phyloP scores from a whole-genome alignment of 2,888 invertebrate species.

The Drosophila greeni region DNA sequence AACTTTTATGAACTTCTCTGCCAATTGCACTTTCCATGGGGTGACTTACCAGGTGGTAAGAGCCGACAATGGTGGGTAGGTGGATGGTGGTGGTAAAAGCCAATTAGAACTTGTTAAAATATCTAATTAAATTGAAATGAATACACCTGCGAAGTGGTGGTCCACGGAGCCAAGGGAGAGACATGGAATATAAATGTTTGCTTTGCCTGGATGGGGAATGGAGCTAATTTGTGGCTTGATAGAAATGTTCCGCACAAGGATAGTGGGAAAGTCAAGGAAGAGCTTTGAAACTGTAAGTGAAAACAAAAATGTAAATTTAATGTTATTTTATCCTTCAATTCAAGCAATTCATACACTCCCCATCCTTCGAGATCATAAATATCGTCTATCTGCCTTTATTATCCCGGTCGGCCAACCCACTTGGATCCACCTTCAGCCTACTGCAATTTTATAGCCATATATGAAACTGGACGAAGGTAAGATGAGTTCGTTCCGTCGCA shows the following conservation, averaged over 20 bases:
- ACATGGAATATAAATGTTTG: background rate
- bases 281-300: background rate
- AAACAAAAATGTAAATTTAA: background rate
- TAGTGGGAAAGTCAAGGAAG: background rate
- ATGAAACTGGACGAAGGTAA: background rate
- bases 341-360: background rate
- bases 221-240: background rate
- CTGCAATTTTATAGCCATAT: constrained; percentile 13
- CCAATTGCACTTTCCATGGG: constrained; percentile 27
- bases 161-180: background rate
- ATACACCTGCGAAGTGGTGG: constrained; percentile 3
- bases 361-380: background rate
- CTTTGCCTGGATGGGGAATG: background rate
- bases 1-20: constrained; percentile 26
- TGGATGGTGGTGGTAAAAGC: constrained; percentile 4
- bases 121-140: constrained; percentile 31
- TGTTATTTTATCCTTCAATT: background rate
- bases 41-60: background rate
- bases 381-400: background rate
- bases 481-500: constrained; percentile 9
- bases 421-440: background rate
- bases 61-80: background rate
- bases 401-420: background rate
- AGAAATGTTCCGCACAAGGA: background rate
- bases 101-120: constrained; percentile 35